phyloP scores from a whole-genome alignment of 2,113 vertebrate genomes.

The Baryphthengus martii region DNA sequence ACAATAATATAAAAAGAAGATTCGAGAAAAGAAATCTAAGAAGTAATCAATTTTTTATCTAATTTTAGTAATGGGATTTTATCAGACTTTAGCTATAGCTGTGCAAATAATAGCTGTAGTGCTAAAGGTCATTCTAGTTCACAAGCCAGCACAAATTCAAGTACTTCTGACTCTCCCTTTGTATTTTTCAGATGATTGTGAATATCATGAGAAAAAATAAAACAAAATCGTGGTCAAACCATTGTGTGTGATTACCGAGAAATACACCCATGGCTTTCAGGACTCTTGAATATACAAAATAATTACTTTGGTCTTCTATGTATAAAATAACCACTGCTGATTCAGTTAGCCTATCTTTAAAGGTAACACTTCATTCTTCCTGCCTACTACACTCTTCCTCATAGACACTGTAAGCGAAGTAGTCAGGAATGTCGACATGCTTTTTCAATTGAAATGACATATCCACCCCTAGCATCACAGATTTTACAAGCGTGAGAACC shows the following conservation, averaged over 20 bases:
- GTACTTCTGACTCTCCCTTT: not conserved
- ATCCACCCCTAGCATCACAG: not conserved
- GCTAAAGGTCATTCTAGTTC: not conserved
- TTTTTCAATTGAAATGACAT: not conserved
- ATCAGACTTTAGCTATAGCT: not conserved
- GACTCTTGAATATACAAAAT: not conserved
- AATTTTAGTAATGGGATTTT: conserved; percentile 32
- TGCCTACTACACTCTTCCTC: not conserved
- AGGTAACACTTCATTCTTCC: not conserved
- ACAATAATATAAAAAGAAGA: not conserved
- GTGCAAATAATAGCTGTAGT: not conserved
- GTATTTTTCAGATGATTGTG: not conserved
- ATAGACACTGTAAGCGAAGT: not conserved
- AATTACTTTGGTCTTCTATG: rapidly evolving
- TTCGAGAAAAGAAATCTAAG: not conserved
- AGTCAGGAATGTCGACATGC: not conserved
- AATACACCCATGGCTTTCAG: not conserved
- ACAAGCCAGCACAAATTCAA: not conserved
- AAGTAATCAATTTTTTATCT: conserved; percentile 31
- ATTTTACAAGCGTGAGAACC: not conserved
- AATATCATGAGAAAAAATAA: not conserved
- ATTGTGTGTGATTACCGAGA: not conserved
- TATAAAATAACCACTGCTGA: rapidly evolving
- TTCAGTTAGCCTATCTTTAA: not conserved
- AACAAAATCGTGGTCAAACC: not conserved